These are phyloP conservation scores for Oscheius sp. DNA, from an alignment of 2,888 invertebrate genomes.

Conservation along the genomic window DNA sequence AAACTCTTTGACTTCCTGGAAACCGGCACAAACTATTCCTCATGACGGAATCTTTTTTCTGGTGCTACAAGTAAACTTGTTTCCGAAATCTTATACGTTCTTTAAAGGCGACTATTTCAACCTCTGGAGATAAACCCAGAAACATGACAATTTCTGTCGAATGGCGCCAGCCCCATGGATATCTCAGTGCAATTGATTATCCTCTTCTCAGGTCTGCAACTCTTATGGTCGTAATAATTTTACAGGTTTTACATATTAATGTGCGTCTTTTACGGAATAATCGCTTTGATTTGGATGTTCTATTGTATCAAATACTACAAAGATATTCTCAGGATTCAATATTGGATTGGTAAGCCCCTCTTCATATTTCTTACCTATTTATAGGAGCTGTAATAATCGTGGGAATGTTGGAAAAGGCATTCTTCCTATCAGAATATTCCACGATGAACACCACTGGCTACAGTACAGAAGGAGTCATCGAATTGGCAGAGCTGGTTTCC, in stretches of 20 bases:
- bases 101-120: not conserved
- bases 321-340: constrained; percentile 88
- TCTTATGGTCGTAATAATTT: not conserved
- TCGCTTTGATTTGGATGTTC: constrained; percentile 83
- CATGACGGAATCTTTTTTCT: constrained; percentile 67
- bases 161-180: constrained; percentile 77
- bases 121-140: constrained; percentile 8
- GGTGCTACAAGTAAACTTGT: constrained; percentile 55
- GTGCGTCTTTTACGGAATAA: constrained; percentile 86
- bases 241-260: constrained; percentile 85
- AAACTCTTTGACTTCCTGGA: constrained; percentile 58
- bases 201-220: constrained; percentile 77
- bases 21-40: constrained; percentile 61
- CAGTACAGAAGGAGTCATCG: constrained; percentile 72
- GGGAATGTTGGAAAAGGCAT: constrained; percentile 78
- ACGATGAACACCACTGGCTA: constrained; percentile 79
- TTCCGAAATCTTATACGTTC: not conserved
- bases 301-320: constrained; percentile 88
- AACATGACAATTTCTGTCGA: constrained; percentile 52
- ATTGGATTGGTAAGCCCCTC: constrained; percentile 82
- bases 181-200: constrained; percentile 87
- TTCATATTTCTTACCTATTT: not conserved
- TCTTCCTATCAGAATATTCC: constrained; percentile 88
- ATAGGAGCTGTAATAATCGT: constrained; percentile 69
- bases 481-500: constrained; percentile 86